Conservation (phyloP, 2,888 invertebrate species). For the Dermolepida albohirtum region DNA sequence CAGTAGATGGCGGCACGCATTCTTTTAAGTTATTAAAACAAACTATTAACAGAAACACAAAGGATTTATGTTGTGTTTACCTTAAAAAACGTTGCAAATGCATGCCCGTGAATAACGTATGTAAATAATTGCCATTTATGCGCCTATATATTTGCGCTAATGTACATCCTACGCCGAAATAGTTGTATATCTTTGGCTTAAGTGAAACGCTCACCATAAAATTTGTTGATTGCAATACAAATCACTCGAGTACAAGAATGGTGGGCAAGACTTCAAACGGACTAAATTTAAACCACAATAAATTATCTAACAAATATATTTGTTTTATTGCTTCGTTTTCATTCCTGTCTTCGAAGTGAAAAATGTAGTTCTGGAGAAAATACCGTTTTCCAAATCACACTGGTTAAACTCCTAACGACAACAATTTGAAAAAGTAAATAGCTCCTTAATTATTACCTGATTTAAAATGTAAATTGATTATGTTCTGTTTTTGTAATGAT, state of each 20-base stretch:
- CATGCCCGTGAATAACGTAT: conserved; percentile 6
- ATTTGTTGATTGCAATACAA: conserved; percentile 36
- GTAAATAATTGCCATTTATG: conserved; percentile 28
- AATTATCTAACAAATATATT: conserved; percentile 17
- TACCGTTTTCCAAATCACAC: background rate
- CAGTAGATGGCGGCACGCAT: too few species aligned
- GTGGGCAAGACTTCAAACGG: conserved; percentile 25
- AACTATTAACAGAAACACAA: background rate
- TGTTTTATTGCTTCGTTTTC: background rate
- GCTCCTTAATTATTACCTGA: too few species aligned
- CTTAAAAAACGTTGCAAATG: conserved; percentile 1
- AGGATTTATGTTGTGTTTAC: background rate
- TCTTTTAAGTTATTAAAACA: background rate
- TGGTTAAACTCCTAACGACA: background rate
- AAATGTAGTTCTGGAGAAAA: background rate
- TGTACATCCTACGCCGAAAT: conserved; percentile 22
- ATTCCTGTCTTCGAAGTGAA: conserved; percentile 4
- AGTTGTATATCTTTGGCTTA: conserved; percentile 35
- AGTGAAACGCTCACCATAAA: conserved; percentile 37
- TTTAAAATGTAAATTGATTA: too few species aligned
- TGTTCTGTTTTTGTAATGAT: too few species aligned
- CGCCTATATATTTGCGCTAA: conserved; percentile 29
- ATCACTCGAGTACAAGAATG: conserved; percentile 27
- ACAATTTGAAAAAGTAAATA: too few species aligned
- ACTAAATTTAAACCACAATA: conserved; percentile 27